These are phyloP conservation scores for Lepeophtheirus salmonis DNA, from an alignment of 1,140 invertebrate genomes.

Conservation along the genomic window DNA sequence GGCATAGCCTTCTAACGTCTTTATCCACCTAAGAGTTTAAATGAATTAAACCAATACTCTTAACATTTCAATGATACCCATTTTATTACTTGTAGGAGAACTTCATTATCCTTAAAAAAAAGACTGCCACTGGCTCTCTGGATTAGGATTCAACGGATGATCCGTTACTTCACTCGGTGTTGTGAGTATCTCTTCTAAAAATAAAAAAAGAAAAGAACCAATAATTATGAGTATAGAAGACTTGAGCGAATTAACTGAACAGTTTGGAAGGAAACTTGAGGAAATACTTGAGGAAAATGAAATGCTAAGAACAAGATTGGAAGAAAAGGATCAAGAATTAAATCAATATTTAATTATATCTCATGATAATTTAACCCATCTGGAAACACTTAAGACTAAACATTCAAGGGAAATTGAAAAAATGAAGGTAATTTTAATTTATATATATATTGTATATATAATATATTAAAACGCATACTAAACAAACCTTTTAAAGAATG, in stretches of 20 bases:
- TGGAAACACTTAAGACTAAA: not conserved
- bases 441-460: too few species aligned
- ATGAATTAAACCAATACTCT: not conserved
- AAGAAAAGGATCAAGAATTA: not conserved
- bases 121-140: slow-evolving; percentile 76
- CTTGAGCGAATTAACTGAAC: not conserved
- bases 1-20: slow-evolving; percentile 77
- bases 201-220: slow-evolving; percentile 25
- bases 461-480: too few species aligned
- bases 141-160: slow-evolving; percentile 81
- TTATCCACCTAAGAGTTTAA: slow-evolving; percentile 71
- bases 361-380: not conserved
- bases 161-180: slow-evolving; percentile 36
- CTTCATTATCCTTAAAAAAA: slow-evolving; percentile 94
- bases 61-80: not conserved
- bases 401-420: not conserved
- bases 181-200: slow-evolving; percentile 32
- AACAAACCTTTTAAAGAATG: not conserved
- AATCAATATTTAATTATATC: not conserved
- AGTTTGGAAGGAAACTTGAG: not conserved
- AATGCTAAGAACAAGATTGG: not conserved
- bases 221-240: not conserved
- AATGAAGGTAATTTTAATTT: too few species aligned
- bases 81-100: slow-evolving; percentile 33
- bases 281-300: not conserved